Percentiles rank a stretch among this genome's conserved stretches.
Conservation (phyloP, 2,113 vertebrate genomes). For the Rhegmatorhina hoffmannsi region DNA sequence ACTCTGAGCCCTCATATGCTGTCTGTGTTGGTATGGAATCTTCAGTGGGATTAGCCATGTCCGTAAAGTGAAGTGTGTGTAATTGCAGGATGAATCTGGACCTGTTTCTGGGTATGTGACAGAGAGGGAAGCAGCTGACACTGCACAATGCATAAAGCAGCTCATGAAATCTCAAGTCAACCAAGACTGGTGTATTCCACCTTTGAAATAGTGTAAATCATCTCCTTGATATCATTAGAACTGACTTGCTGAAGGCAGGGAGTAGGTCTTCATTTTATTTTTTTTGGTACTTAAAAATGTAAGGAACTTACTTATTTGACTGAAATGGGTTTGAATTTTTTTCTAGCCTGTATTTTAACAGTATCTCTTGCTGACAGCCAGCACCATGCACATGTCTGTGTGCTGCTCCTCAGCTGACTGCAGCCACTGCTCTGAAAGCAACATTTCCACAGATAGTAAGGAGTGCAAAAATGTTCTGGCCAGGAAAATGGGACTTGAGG, state of each 20-base stretch:
- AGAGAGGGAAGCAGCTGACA: background rate
- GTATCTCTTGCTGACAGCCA: background rate
- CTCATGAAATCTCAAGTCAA: background rate
- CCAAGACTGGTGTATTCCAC: background rate
- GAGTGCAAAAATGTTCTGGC: background rate
- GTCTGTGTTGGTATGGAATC: background rate
- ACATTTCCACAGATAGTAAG: background rate
- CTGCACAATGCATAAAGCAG: background rate
- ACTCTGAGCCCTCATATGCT: background rate
- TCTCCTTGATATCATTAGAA: background rate
- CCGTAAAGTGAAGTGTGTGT: slow-evolving; percentile 11
- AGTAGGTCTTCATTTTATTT: background rate
- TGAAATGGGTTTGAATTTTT: background rate
- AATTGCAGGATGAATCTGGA: background rate
- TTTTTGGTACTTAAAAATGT: background rate
- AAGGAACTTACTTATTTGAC: background rate
- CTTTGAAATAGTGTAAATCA: background rate
- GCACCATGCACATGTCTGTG: background rate
- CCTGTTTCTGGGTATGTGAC: background rate
- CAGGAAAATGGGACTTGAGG: background rate
- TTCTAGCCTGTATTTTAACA: background rate
- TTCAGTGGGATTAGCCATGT: background rate
- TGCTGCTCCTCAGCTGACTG: background rate
- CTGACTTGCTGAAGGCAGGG: background rate
- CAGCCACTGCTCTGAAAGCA: background rate